These are phyloP conservation scores for Drosophila saltans DNA, from an alignment of 1,140 invertebrate species.

Conservation along the genomic window DNA sequence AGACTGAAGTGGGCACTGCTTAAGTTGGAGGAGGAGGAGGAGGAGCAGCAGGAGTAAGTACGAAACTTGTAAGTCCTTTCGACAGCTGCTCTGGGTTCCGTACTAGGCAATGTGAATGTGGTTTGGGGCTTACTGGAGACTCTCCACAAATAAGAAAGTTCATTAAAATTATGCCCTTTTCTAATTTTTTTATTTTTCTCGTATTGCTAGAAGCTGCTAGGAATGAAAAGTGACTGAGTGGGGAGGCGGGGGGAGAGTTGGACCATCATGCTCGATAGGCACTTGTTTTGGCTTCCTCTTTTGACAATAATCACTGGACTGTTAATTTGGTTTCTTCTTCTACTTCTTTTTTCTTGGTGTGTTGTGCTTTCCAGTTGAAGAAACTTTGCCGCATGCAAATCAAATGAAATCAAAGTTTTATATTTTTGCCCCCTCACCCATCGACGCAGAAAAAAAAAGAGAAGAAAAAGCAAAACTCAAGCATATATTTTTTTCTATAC, in stretches of 20 bases:
- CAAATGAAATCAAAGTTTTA: conserved; percentile 75
- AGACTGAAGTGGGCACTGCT: conserved; percentile 38
- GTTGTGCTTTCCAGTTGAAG: conserved; percentile 71
- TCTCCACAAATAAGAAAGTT: conserved; percentile 65
- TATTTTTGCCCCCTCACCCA: not conserved
- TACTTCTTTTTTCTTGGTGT: conserved; percentile 7
- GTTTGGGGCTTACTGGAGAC: conserved; percentile 2
- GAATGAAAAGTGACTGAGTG: not conserved
- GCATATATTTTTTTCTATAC: not conserved
- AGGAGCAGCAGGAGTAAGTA: conserved; percentile 23
- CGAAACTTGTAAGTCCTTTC: conserved; percentile 76
- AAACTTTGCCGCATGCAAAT: conserved; percentile 79
- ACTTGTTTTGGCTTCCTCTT: conserved; percentile 75
- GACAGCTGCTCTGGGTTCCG: conserved; percentile 64
- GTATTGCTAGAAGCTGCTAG: conserved; percentile 28
- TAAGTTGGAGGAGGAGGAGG: conserved; percentile 54
- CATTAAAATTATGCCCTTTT: conserved; percentile 82
- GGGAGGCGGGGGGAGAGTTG: not conserved
- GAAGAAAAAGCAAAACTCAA: conserved; percentile 23
- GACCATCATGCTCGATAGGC: conserved; percentile 51
- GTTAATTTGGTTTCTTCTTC: conserved; percentile 72
- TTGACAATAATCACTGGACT: conserved; percentile 81
- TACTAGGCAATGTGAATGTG: conserved; percentile 47
- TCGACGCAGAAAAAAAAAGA: conserved; percentile 22
- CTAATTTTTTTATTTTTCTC: conserved; percentile 71